Evolutionary conservation across 2,888 invertebrate genomes (phyloP), one percentile per base, ranked within the genome.

Genomic region (Nebria salina): DNA sequence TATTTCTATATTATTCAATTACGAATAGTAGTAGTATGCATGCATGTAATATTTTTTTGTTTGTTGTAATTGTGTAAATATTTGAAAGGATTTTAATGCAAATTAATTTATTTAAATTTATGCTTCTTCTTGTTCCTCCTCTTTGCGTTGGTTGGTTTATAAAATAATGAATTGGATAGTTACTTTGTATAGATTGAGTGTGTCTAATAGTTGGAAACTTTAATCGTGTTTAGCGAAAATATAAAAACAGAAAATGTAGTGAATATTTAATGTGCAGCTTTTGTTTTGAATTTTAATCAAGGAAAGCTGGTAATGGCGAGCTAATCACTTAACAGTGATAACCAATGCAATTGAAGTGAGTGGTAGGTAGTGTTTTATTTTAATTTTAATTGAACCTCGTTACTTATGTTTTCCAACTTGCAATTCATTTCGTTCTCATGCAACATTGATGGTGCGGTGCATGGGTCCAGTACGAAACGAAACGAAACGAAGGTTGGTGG

Each of bases 381-480:
- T 76, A 70, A 70, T 76, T 76, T 76, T 76, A 76, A 76, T 76
- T 76, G 76, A 76, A 76, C 43, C 68, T 76, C 76, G 76, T 76
- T 70, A 76, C 70, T 76, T 42, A 70, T 65, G 34, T 68, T 76
- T 76, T 76, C 76, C 43, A 42, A 76, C 34, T 11, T 41, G 41
- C 25, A 34, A 54, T 76, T 42, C 25, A 34, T 76, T 70, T 66
- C 8, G 68, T 34, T 34, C 76, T 68, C 76, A 76, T 76, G 76
- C 42, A 76, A 76, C 76, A 43, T 76, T 70, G 42, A 76, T 54
- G 7, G 34, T 5, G 34, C 34, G 11, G 54, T 8, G 54, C 54
- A 7, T 13, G 13, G 43, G 54, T 11, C 8, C 54, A 54, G 54
- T 8, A 54, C 2, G 11, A 3, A 8, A 13, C 54, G 13, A 8